These are phyloP conservation scores for Condylura cristata DNA, from an alignment of 2,113 vertebrate species.

Conservation along the genomic window DNA sequence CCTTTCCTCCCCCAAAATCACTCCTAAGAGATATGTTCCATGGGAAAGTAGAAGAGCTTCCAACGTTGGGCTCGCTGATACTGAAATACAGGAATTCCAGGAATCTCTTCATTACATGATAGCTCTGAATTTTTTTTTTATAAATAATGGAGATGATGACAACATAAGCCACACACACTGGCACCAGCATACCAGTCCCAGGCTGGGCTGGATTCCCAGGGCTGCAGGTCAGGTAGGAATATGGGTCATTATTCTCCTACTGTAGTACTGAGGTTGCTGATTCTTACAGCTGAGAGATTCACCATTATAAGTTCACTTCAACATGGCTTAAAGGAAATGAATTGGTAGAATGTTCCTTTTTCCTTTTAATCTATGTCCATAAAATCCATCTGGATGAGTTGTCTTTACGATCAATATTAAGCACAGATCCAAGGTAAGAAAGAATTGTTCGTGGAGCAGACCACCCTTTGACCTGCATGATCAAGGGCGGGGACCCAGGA, in stretches of 20 bases:
- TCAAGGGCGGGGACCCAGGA: neutral
- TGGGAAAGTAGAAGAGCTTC: neutral
- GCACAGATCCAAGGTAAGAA: neutral
- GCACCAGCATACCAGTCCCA: neutral
- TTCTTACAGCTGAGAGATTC: neutral
- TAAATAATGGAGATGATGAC: neutral
- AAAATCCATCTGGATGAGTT: neutral
- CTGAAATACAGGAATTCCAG: neutral
- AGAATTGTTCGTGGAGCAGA: accelerated
- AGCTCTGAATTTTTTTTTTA: neutral
- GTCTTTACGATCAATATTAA: neutral
- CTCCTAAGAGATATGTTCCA: neutral
- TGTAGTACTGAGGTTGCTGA: neutral
- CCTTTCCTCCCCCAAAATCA: neutral
- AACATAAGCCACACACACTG: neutral
- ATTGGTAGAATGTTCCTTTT: neutral
- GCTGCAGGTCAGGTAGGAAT: neutral
- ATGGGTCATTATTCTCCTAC: neutral
- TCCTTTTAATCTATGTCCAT: neutral
- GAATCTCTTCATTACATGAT: neutral
- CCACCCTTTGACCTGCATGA: neutral
- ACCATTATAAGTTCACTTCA: neutral
- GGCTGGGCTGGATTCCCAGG: neutral
- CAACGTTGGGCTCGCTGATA: accelerated
- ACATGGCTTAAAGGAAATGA: neutral